Base-by-base conservation (phyloP, 1,140 invertebrate species). In the Oryctes rhinoceros region DNA sequence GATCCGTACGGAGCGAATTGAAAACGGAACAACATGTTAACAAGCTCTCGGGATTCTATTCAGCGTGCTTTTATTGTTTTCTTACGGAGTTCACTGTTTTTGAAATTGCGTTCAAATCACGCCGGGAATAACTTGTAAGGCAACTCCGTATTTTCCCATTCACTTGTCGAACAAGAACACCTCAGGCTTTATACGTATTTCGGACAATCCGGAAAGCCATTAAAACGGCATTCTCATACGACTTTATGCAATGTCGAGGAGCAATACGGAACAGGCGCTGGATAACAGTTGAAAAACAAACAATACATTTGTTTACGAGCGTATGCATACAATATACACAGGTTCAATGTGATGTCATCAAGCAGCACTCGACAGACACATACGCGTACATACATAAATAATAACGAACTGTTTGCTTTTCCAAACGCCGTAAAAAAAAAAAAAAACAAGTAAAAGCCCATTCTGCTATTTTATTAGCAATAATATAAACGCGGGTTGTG, bases 381-480 rank as follows among this genome's bases (percentile, higher is more conserved):
- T 30, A 30, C 24, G 24, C 24, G 24, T 30, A 30, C 24, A 67
- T 30, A 30, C 24, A 67, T 15, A 71, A 71, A 71, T 37, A 59
- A 59, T 59, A n/a, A 15, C 65, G 65, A 71, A 35, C 35, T 37
- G 65, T 30, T 71, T 71, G 35, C 39, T 71, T 71, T 30, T 71
- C 65, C 10, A 24, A 71, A 10, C 11, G 24, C 30, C 24, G 35
- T 10, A 37, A 71, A 4, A 71, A 71, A 15, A 71, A 1, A 37
- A 71, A 4, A 71, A 71, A 15, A 71, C 7, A 37, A 37, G 20
- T 30, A 35, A 35, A 71, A 71, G 24, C 24, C 35, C 4, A 15
- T 24, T 71, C 10, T 35, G 65, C 20, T 67, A 67, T 67, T 67
- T 71, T 71, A 71, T 71, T 71, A 35, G 65, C 1, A 24, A 37